Conservation (phyloP, 2,888 invertebrate species). For the Netelia melanura region DNA sequence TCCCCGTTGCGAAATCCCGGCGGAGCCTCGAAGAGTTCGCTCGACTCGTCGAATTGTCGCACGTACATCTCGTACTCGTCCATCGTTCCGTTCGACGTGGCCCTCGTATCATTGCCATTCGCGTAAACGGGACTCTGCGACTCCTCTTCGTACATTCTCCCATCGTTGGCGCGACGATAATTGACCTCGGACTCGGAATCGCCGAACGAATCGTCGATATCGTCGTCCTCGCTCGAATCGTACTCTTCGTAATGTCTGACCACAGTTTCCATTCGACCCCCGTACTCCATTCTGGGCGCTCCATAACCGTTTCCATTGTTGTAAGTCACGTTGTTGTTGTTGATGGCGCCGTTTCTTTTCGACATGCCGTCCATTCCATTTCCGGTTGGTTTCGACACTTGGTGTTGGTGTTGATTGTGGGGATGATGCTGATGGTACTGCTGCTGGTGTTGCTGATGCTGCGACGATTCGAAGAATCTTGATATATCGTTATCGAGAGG, state of each 20-base stretch:
- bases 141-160: conserved; percentile 52
- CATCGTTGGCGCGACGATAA: conserved; percentile 56
- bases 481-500: conserved; percentile 80
- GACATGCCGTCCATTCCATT: conserved; percentile 7
- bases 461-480: conserved; percentile 80
- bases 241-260: conserved; percentile 66
- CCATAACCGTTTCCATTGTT: conserved; percentile 63
- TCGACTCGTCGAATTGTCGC: conserved; percentile 68
- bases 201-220: conserved; percentile 70
- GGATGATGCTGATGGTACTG: conserved; percentile 52
- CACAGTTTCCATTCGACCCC: conserved; percentile 14
- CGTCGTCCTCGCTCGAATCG: conserved; percentile 70
- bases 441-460: conserved; percentile 28
- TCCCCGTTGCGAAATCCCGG: conserved; percentile 61
- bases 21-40: conserved; percentile 67
- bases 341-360: conserved; percentile 39
- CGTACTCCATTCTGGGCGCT: conserved; percentile 2
- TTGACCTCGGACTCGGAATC: conserved; percentile 68
- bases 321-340: conserved; percentile 32
- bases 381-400: conserved; percentile 35
- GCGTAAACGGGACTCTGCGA: conserved; percentile 54
- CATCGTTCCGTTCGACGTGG: conserved; percentile 63
- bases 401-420: conserved; percentile 55
- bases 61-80: conserved; percentile 73
- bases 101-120: conserved; percentile 59